Conservation (phyloP, 1,140 invertebrate genomes). For the Andricus grossulariae region DNA sequence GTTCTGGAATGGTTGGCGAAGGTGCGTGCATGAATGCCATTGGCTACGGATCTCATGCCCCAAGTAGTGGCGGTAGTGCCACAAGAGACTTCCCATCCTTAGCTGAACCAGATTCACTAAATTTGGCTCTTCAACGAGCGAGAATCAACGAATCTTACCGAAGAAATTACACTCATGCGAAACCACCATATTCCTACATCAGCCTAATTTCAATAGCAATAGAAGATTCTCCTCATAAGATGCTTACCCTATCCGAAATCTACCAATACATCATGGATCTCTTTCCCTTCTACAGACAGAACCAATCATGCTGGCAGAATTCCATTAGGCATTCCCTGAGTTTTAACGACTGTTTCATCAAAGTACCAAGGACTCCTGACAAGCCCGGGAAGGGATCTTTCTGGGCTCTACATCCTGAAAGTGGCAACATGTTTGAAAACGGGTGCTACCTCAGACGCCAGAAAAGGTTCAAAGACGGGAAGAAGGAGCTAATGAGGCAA, state of each 20-base stretch:
- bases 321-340: slow-evolving; percentile 96
- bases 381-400: slow-evolving; percentile 98
- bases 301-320: slow-evolving; percentile 99
- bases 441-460: slow-evolving; percentile 98
- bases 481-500: slow-evolving; percentile 91
- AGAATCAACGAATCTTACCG: slow-evolving; percentile 93
- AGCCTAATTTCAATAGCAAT: slow-evolving; percentile 99
- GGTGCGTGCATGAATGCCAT: slow-evolving; percentile 77
- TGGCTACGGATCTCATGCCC: slow-evolving; percentile 73
- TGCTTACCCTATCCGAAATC: slow-evolving; percentile 98
- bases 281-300: slow-evolving; percentile 98
- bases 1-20: slow-evolving; percentile 60
- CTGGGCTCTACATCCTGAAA: slow-evolving; percentile 98
- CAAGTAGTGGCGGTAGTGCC: slow-evolving; percentile 66
- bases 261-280: slow-evolving; percentile 99
- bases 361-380: slow-evolving; percentile 98
- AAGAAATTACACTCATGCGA: slow-evolving; percentile 96
- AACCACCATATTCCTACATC: slow-evolving; percentile 99
- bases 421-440: slow-evolving; percentile 99
- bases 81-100: slow-evolving; percentile 74
- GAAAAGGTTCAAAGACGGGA: slow-evolving; percentile 98
- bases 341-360: slow-evolving; percentile 99
- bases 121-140: slow-evolving; percentile 83
- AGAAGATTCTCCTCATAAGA: slow-evolving; percentile 95
- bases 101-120: slow-evolving; percentile 79